Conservation (phyloP, 2,113 vertebrate species). For the Nothoprocta perdicaria region DNA sequence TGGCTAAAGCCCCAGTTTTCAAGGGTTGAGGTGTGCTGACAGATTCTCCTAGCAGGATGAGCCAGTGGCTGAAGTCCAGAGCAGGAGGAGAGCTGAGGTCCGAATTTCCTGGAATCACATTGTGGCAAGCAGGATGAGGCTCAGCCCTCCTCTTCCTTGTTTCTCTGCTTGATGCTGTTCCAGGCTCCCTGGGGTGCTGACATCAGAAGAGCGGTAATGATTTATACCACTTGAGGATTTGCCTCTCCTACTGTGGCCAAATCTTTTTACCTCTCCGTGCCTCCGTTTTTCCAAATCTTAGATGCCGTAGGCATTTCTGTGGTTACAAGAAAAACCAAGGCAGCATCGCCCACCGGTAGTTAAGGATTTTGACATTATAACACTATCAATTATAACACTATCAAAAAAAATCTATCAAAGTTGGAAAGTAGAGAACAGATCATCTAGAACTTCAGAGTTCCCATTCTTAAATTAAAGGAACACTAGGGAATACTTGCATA, state of each 20-base stretch:
- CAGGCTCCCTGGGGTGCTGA: constrained; percentile 12
- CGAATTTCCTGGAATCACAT: background rate
- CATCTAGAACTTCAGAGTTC: background rate
- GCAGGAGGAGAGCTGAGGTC: constrained; percentile 20
- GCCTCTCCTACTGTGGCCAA: background rate
- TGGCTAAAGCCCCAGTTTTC: constrained; percentile 44
- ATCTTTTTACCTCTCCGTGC: background rate
- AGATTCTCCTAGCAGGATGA: background rate
- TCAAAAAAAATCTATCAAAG: background rate
- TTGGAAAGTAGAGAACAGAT: background rate
- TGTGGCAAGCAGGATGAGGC: constrained; percentile 33
- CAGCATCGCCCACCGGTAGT: background rate
- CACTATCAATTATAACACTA: background rate
- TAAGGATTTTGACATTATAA: background rate
- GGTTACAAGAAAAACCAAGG: background rate
- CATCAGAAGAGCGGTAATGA: background rate
- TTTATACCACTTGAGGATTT: background rate
- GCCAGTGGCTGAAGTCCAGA: constrained; percentile 37
- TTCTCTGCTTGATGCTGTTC: background rate
- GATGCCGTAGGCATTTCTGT: background rate
- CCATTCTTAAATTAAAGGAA: background rate
- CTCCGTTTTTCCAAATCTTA: background rate
- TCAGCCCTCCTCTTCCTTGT: constrained; percentile 32
- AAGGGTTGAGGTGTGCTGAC: constrained; percentile 56
- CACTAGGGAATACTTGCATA: background rate